Evolutionary conservation across 2,797 vertebrate genomes (phyloP), one percentile per base, ranked within the genome.

Genomic region (Lacerta agilis): DNA sequence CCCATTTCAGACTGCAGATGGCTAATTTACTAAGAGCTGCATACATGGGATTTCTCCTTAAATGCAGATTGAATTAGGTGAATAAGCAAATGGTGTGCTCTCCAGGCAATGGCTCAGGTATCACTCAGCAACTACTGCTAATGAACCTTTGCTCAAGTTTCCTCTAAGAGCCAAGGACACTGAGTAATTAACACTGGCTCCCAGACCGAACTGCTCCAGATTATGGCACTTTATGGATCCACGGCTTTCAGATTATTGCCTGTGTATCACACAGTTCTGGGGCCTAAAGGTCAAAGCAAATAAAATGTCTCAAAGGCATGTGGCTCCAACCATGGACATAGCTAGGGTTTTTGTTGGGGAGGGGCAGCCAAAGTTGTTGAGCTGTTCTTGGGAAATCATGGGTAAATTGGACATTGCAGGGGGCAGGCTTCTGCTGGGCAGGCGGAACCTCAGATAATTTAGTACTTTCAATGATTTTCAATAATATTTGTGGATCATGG

Each of bases 61-160:
- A 88, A 85, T 27, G 23, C 72, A 2, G 55, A 58, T 87, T 88
- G 82, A 1, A 0, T 66, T 67, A 45, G 5, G 9, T 0, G 2
- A 77, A 2, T 23, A 75, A 91, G 88, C 82, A 86, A 89, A 89
- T 71, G 69, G 86, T 38, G 71, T 45, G 25, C 71, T 77, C 82
- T 87, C 82, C 80, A 75, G 55, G 82, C 25, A 92, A 38, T 69
- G 58, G 33, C 77, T 90, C 72, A 18, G 86, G 41, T 86, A 89
- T 1, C 84, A 23, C 77, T 89, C 85, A 83, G 69, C 45, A 79
- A 71, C 76, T 18, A 18, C 29, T 23, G 71, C 66, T 43, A 61
- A 83, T n/a, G 83, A 92, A 83, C 78, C 33, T 64, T 87, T 79
- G 25, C 85, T 85, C 5, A 25, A 78, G 38, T 43, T 92, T 77